A percentile compares a stretch with the other conserved stretches of the same genome.
phyloP scores from a whole-genome alignment of 2,113 vertebrate species.

The Hyaena hyaena region DNA sequence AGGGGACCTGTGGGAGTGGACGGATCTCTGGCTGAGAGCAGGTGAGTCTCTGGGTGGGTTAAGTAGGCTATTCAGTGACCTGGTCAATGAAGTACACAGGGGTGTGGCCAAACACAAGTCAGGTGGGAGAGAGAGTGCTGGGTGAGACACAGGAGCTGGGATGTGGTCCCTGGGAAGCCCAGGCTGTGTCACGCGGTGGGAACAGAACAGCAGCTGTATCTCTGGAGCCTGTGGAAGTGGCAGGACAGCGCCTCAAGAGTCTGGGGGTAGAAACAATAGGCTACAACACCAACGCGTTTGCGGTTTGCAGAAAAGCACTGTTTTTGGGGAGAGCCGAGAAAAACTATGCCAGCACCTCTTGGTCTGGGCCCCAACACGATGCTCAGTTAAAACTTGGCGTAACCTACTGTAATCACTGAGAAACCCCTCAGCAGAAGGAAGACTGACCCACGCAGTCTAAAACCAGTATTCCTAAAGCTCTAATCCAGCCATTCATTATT shows the following conservation, averaged over 20 bases:
- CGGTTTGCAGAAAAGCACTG: background rate
- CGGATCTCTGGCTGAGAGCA: background rate
- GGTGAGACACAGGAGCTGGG: background rate
- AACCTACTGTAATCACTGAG: background rate
- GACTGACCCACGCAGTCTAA: background rate
- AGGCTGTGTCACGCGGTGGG: fast-evolving
- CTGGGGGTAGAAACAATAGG: background rate
- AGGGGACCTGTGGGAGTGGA: background rate
- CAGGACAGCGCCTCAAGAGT: background rate
- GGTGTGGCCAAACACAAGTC: background rate
- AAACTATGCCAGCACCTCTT: background rate
- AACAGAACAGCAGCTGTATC: background rate
- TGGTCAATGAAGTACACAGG: background rate
- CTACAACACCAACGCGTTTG: background rate
- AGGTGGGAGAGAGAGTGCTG: background rate
- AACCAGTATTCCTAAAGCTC: background rate
- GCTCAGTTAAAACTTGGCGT: background rate
- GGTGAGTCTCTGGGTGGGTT: background rate
- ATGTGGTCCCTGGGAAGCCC: background rate
- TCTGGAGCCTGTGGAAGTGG: background rate
- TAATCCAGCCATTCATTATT: background rate
- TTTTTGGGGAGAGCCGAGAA: background rate
- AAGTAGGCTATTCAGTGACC: background rate
- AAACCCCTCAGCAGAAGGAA: slow-evolving; percentile 16
- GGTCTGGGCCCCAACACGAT: background rate